phyloP scores from a whole-genome alignment of 2,888 invertebrate genomes.

The Acanthosepion esculentum region DNA sequence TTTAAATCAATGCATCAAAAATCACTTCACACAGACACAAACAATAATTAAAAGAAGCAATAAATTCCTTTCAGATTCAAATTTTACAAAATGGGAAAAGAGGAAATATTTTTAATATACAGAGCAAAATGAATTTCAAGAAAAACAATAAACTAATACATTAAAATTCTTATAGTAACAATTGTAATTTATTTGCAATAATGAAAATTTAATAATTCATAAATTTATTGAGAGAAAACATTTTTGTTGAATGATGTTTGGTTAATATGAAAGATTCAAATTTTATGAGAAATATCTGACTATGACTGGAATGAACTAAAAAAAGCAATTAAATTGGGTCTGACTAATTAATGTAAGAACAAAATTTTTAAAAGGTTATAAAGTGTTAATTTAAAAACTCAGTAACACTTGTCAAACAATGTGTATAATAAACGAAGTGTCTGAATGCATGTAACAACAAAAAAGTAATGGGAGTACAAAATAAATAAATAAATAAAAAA shows the following conservation, averaged over 20 bases:
- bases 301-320: too few species aligned
- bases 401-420: neutral
- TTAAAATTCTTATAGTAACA: neutral
- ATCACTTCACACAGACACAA: neutral
- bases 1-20: neutral
- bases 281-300: too few species aligned
- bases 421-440: neutral
- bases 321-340: neutral
- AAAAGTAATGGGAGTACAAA: slow-evolving; percentile 4
- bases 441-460: neutral
- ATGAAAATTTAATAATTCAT: neutral
- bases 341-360: too few species aligned
- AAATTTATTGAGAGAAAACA: neutral
- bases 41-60: neutral
- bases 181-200: neutral
- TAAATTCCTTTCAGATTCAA: neutral
- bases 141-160: neutral
- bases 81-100: neutral
- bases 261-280: neutral
- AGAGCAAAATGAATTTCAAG: neutral
- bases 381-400: neutral
- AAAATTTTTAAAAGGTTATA: too few species aligned
- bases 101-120: neutral
- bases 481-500: neutral
- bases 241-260: neutral